Conservation (phyloP, 2,888 invertebrate genomes). For the Drymonia ruficornis region DNA sequence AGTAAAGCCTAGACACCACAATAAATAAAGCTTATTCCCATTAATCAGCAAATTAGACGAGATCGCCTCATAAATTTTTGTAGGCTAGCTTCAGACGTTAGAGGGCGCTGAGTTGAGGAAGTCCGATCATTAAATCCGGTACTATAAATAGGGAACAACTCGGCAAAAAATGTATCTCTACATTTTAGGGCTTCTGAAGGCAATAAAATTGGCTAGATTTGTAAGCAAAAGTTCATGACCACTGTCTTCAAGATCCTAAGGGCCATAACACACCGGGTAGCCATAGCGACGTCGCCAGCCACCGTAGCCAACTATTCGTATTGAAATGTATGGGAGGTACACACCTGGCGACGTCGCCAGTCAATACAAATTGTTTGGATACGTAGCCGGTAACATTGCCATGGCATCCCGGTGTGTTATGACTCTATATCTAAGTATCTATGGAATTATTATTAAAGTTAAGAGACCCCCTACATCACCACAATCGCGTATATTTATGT, state of each 20-base stretch:
- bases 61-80: slow-evolving; percentile 9
- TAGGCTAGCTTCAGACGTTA: slow-evolving; percentile 7
- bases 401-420: no score
- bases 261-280: no score
- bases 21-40: slow-evolving; percentile 8
- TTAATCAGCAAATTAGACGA: slow-evolving; percentile 8
- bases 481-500: background rate
- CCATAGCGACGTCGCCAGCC: no score
- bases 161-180: background rate
- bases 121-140: slow-evolving; percentile 8
- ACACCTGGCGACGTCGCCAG: no score
- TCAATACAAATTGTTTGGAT: no score
- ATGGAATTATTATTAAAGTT: background rate
- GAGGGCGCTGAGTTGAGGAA: slow-evolving; percentile 8
- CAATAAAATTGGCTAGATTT: slow-evolving; percentile 1
- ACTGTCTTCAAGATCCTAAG: no score
- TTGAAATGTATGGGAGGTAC: no score
- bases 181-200: background rate
- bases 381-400: no score
- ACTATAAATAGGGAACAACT: slow-evolving; percentile 4
- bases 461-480: background rate
- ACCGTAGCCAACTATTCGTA: no score
- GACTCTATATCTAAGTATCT: no score
- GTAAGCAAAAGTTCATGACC: no score
- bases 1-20: background rate